Conservation (phyloP, 2,113 vertebrate genomes). For the Apteryx mantelli region DNA sequence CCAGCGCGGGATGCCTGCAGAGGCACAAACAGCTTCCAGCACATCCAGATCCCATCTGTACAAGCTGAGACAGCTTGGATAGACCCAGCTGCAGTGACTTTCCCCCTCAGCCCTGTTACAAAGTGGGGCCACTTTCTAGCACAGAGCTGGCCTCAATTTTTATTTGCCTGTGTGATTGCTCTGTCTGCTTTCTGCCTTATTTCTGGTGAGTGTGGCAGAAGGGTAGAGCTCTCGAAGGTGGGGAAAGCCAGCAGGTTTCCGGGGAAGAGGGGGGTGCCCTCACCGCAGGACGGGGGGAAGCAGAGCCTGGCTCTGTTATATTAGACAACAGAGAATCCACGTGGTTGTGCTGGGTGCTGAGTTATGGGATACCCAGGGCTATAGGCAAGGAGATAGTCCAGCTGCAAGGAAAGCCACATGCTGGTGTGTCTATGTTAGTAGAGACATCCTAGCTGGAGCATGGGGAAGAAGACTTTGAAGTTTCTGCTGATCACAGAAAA, state of each 20-base stretch:
- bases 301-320: background rate
- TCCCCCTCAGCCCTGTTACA: background rate
- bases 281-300: background rate
- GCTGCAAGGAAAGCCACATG: too few species aligned
- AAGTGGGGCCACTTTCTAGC: background rate
- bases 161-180: background rate
- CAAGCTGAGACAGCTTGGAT: background rate
- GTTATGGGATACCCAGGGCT: background rate
- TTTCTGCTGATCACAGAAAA: too few species aligned
- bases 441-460: too few species aligned
- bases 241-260: background rate
- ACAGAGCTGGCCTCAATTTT: background rate
- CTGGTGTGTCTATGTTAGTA: too few species aligned
- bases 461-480: too few species aligned
- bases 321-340: background rate
- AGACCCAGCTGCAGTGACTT: background rate
- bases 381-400: background rate
- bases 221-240: background rate
- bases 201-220: background rate
- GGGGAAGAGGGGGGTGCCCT: background rate
- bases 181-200: background rate
- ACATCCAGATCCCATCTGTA: background rate
- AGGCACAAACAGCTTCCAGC: background rate
- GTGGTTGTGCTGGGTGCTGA: background rate
- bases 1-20: background rate